Evolutionary conservation across 2,113 vertebrate species (phyloP), one percentile per base, ranked within the genome.

Genomic region (Callaeas wilsoni): DNA sequence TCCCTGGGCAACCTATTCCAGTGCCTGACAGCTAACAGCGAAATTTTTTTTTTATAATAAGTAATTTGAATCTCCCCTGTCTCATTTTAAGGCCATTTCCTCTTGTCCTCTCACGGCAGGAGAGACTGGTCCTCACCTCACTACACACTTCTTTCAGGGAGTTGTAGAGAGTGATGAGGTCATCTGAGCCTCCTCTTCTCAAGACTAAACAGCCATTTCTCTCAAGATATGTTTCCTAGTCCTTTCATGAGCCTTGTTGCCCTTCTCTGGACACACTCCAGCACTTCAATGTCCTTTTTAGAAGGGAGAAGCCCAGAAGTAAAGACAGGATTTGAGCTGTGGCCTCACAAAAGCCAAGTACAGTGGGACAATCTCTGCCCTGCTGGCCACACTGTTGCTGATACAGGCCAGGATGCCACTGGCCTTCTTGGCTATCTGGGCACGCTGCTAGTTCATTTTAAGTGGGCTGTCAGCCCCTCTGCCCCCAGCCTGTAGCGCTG

Each of bases 91-190:
- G 46, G 22, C 14, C 2, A 18, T 75, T 82, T 60, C 8, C 12
- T 46, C 16, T 82, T 52, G 16, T 82, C 20, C 11, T 82, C 60
- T 75, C 46, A 39, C 1, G 0, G 15, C 50, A 35, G 50, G 27
- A 71, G 7, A 32, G 35, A 33, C 18, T 0, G 0, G 2, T 21
- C 15, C 10, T 15, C 27, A 50, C 10, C 33, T 65, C 12, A 35
- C 68, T 57, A 26, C 6, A 33, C 7, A 6, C 5, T 74, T 23
- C 7, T 67, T 46, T 46, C 33, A 21, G 52, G 30, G 19, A 29
- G 11, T 25, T 46, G 23, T 39, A 6, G 37, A 9, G 21, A 16
- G 13, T 23, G 8, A n/a, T 59, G 29, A 17, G 23, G 19, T 30
- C 27, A 19, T 16, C 23, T 39, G 33, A 59, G 52, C 27, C 10